Evolutionary conservation across 1,140 invertebrate genomes (phyloP), one percentile per base, ranked within the genome.

Genomic region (Heliconius congener): DNA sequence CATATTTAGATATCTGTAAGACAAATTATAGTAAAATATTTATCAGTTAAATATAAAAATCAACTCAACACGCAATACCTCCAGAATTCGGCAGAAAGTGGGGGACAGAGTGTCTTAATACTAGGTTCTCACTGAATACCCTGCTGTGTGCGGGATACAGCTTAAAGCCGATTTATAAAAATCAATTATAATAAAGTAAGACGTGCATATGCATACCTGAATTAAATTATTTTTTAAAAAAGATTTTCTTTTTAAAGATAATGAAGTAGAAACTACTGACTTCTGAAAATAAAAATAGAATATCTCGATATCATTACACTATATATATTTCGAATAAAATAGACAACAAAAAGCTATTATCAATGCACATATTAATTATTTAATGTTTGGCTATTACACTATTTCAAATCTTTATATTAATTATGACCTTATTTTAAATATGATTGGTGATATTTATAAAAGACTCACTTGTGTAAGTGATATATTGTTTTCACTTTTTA

Each of bases 391-490:
- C 39, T 11, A 42, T 42, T 42, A 13, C 42, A 42, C 2, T 42
- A 42, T 42, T 42, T 42, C 42, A 42, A 11, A 42, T 11, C 39
- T 42, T 42, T 42, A 42, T 6, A 42, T 42, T 42, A 3, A 13
- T 42, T 11, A 8, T 8, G 8, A 72, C 80, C 1, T 74, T 52
- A 72, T 66, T 57, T 73, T 27, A 77, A 57, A 30, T 73, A 74
- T 30, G 55, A 57, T 74, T 52, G 50, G 5, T 18, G 50, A 16
- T 52, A 55, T 55, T 60, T 78, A 50, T 77, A 74, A 78, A 57
- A n/a, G 55, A 66, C 57, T 34, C 27, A 92, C 90, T 85, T 91
- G 89, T 34, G 89, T 88, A 72, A 88, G 37, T 72, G 83, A 83
- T n/a, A 86, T 50, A 76, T 86, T 79, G 76, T 72, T 79, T 23